Evolutionary conservation across 2,888 invertebrate species (phyloP).

Genomic region (Ormyrus rosae): DNA sequence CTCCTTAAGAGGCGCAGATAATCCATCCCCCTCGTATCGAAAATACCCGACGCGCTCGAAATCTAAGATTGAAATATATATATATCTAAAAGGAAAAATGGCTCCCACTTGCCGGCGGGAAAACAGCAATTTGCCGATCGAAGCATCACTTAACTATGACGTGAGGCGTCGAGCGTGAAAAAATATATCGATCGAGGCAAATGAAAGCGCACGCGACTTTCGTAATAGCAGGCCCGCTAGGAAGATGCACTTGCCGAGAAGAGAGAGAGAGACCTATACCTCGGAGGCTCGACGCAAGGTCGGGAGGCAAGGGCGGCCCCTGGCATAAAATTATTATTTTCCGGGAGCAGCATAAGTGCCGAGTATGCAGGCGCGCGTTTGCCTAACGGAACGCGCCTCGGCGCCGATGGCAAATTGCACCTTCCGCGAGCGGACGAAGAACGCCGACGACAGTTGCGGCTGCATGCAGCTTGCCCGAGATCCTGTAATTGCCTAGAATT

Average conservation of each 20-base stretch:
- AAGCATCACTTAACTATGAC: too few relatives aligned
- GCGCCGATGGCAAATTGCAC: conserved; percentile 39
- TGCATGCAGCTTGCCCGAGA: conserved; percentile 6
- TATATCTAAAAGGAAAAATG: too few relatives aligned
- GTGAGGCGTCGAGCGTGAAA: too few relatives aligned
- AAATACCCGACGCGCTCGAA: too few relatives aligned
- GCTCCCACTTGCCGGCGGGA: too few relatives aligned
- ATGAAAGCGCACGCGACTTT: background rate
- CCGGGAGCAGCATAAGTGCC: conserved; percentile 43
- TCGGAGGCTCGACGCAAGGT: conserved; percentile 49
- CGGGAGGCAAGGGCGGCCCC: conserved; percentile 6
- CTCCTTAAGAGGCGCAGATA: background rate
- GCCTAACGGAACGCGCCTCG: conserved; percentile 11
- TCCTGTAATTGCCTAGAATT: conserved; percentile 50
- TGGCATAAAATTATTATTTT: conserved; percentile 46
- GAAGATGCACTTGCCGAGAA: too few relatives aligned
- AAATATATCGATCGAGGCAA: background rate
- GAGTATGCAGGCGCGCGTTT: background rate
- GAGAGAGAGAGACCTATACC: conserved; percentile 39
- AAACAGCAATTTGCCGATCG: too few relatives aligned
- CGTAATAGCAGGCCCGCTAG: too few relatives aligned
- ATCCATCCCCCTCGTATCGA: conserved; percentile 18
- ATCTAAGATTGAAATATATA: too few relatives aligned
- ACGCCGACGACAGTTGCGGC: background rate
- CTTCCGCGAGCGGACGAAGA: conserved; percentile 39